These are phyloP conservation scores for Dichetophora obliterata DNA, from an alignment of 2,888 invertebrate genomes.

Conservation along the genomic window DNA sequence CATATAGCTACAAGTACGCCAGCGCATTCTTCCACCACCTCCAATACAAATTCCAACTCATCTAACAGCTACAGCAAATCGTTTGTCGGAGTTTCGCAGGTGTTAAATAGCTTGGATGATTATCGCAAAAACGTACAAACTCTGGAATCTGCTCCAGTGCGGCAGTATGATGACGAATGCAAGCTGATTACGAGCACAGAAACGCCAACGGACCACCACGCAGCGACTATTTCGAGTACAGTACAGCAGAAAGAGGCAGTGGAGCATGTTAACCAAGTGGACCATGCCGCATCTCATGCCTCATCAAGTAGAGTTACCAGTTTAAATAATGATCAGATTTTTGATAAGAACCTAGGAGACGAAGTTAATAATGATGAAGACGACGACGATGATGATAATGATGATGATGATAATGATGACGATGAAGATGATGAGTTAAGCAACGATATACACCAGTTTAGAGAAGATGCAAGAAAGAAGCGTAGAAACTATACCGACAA, in stretches of 20 bases:
- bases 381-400: not conserved
- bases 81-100: constrained; percentile 74
- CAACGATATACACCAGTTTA: constrained; percentile 63
- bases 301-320: not conserved
- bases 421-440: constrained; percentile 50
- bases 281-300: too few relatives aligned
- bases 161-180: constrained; percentile 46
- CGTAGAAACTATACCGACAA: constrained; percentile 36
- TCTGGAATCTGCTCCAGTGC: constrained; percentile 52
- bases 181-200: constrained; percentile 23
- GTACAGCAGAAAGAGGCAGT: not conserved
- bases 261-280: not conserved
- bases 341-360: not conserved
- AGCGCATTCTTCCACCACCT: not conserved
- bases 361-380: not conserved
- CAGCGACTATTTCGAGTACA: not conserved
- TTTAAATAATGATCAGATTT: not conserved
- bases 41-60: not conserved
- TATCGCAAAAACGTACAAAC: constrained; percentile 69
- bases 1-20: not conserved
- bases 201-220: not conserved
- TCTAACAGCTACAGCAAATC: constrained; percentile 45
- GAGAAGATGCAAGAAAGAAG: constrained; percentile 47
- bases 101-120: constrained; percentile 76
- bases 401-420: constrained; percentile 21